These are phyloP conservation scores for Lerema accius DNA, from an alignment of 1,140 invertebrate species.

Conservation along the genomic window DNA sequence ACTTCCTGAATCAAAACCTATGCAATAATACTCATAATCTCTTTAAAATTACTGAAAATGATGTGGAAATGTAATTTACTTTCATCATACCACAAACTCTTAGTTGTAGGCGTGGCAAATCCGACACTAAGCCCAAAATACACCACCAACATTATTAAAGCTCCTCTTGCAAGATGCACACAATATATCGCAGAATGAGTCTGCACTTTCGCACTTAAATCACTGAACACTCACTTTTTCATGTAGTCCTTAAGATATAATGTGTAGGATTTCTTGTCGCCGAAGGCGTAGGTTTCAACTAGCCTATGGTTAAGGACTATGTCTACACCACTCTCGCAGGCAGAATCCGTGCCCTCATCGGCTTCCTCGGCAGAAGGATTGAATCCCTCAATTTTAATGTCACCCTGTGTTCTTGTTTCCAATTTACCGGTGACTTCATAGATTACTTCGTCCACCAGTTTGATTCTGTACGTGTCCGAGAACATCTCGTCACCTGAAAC, in stretches of 20 bases:
- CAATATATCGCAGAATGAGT: not conserved
- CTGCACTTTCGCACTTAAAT: constrained; percentile 14
- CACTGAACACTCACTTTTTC: constrained; percentile 90
- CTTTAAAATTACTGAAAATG: too few relatives aligned
- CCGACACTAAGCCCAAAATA: not conserved
- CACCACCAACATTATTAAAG: not conserved
- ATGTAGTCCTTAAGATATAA: constrained; percentile 97
- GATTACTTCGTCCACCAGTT: constrained; percentile 95
- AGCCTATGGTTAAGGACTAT: constrained; percentile 96
- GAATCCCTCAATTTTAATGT: constrained; percentile 92
- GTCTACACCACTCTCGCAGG: constrained; percentile 92
- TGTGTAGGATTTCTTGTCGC: constrained; percentile 95
- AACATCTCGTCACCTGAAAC: constrained; percentile 97
- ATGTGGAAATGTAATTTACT: too few relatives aligned
- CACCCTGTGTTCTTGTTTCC: constrained; percentile 89
- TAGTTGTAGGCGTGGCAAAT: not conserved
- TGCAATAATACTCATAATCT: too few relatives aligned
- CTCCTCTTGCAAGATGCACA: not conserved
- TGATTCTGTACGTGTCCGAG: constrained; percentile 98
- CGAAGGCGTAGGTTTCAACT: constrained; percentile 92
- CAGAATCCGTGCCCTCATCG: constrained; percentile 92
- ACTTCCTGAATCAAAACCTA: too few relatives aligned
- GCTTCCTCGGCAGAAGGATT: constrained; percentile 97
- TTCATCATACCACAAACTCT: too few relatives aligned
- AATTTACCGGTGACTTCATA: constrained; percentile 97